phyloP scores from a whole-genome alignment of 2,797 vertebrate species.

The Muscicapa striata region DNA sequence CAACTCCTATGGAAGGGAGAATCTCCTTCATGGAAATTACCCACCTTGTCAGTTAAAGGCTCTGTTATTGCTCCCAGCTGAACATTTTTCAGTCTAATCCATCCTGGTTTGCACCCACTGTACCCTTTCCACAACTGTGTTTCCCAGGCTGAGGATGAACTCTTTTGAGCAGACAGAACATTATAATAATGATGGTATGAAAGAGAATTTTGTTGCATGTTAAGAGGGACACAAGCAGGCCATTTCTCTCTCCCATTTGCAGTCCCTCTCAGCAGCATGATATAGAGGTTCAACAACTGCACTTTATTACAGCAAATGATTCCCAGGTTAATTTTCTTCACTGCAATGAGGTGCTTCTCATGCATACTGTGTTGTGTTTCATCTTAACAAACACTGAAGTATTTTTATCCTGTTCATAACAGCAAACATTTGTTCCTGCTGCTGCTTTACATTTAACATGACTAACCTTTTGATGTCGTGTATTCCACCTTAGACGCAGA shows the following conservation, averaged over 20 bases:
- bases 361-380: not conserved
- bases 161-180: not conserved
- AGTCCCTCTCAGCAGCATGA: not conserved
- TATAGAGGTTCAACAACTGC: not conserved
- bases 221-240: not conserved
- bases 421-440: not conserved
- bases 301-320: not conserved
- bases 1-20: not conserved
- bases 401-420: not conserved
- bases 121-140: not conserved
- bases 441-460: not conserved
- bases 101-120: not conserved
- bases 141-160: not conserved
- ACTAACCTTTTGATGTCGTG: conserved; percentile 29
- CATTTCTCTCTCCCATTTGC: not conserved
- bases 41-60: not conserved
- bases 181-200: not conserved
- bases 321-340: not conserved
- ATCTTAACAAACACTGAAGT: not conserved
- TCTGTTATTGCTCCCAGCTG: not conserved
- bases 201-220: not conserved
- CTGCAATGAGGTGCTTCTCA: not conserved
- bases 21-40: not conserved
- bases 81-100: not conserved
- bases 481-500: conserved; percentile 81